Conservation (phyloP, 2,113 vertebrate species). For the Acanthisitta chloris region DNA sequence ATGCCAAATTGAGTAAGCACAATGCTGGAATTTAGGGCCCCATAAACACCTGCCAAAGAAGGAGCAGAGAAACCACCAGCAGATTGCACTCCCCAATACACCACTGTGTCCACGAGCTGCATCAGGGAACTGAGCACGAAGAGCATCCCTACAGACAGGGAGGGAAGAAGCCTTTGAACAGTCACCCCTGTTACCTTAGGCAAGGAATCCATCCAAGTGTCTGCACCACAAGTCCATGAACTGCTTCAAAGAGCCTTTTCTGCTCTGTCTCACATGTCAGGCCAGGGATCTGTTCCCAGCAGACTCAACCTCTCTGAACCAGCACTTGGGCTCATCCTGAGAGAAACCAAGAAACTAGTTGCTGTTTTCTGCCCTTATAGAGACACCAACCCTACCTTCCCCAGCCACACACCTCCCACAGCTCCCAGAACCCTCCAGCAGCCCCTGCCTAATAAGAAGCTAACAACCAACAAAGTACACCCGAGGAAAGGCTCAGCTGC, state of each 20-base stretch:
- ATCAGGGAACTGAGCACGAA: not conserved
- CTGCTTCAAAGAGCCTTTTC: not conserved
- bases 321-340: rapidly evolving
- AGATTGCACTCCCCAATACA: not conserved
- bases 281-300: not conserved
- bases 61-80: not conserved
- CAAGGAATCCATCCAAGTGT: not conserved
- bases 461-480: rapidly evolving
- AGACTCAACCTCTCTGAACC: not conserved
- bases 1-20: not conserved
- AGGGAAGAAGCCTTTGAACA: not conserved
- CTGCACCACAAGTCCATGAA: not conserved
- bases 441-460: not conserved
- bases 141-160: rapidly evolving
- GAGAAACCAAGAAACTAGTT: rapidly evolving
- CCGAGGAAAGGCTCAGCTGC: not conserved
- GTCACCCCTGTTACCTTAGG: not conserved
- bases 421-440: not conserved
- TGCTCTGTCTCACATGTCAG: not conserved
- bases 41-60: not conserved
- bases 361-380: rapidly evolving
- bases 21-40: not conserved
- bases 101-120: not conserved
- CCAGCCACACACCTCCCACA: not conserved
- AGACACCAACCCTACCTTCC: not conserved